Conservation (phyloP, 2,797 vertebrate genomes). For the Chanos chanos region DNA sequence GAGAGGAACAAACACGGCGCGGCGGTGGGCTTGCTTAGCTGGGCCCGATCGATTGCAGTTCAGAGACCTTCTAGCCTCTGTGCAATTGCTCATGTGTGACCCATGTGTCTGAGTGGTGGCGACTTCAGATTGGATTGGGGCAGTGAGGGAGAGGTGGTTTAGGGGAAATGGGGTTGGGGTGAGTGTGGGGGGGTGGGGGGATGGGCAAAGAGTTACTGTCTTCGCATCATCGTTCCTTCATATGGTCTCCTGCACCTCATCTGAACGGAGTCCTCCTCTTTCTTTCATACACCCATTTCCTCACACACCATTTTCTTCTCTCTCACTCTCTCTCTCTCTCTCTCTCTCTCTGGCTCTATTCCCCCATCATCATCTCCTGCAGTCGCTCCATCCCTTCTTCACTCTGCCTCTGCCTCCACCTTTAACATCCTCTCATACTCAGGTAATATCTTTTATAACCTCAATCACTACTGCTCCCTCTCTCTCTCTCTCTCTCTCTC, state of each 20-base stretch:
- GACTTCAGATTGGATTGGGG: constrained; percentile 19
- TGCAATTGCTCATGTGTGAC: constrained; percentile 28
- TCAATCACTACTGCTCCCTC: background rate
- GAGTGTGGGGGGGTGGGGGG: background rate
- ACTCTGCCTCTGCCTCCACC: constrained; percentile 44
- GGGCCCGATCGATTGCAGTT: constrained; percentile 16
- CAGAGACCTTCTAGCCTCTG: background rate
- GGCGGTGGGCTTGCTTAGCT: background rate
- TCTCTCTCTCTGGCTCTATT: constrained; percentile 31
- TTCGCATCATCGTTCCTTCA: constrained; percentile 31
- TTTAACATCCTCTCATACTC: constrained; percentile 40
- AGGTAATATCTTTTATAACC: constrained; percentile 29
- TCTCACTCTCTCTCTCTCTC: constrained; percentile 21
- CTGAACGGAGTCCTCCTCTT: constrained; percentile 17
- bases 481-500: background rate
- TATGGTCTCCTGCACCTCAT: constrained; percentile 24
- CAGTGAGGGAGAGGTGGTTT: too few species aligned
- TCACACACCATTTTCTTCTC: constrained; percentile 36
- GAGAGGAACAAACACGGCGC: background rate
- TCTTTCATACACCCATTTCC: constrained; percentile 22
- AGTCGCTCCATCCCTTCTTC: background rate
- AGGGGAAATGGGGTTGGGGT: too few species aligned
- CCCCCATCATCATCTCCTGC: constrained; percentile 42
- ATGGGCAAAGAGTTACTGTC: background rate
- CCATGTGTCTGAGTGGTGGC: constrained; percentile 19